These are phyloP conservation scores for Callipepla squamata DNA, from an alignment of 2,113 vertebrate species.

Conservation along the genomic window DNA sequence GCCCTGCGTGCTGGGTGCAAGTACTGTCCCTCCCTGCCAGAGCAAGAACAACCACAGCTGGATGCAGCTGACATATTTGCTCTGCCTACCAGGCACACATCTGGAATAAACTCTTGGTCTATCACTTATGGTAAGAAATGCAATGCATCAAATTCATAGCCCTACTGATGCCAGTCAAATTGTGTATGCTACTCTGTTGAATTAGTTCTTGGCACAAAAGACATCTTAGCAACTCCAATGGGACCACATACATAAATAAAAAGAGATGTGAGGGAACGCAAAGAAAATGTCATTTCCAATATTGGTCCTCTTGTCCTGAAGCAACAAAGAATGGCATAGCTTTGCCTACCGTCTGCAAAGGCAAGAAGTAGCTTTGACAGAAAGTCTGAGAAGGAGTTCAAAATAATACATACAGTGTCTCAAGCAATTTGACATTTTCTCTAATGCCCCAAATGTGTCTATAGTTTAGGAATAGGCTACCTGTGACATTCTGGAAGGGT, in stretches of 20 bases:
- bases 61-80: background rate
- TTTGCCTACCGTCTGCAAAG: background rate
- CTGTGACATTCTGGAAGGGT: background rate
- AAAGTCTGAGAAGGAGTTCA: background rate
- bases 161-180: background rate
- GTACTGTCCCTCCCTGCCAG: fast-evolving
- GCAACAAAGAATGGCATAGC: background rate
- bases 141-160: background rate
- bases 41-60: background rate
- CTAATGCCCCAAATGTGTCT: background rate
- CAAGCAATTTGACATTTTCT: conserved; percentile 7
- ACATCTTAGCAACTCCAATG: background rate
- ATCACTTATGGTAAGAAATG: background rate
- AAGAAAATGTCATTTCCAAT: background rate
- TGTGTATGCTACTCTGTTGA: background rate
- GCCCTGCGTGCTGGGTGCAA: background rate
- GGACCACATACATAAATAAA: background rate
- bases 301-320: background rate
- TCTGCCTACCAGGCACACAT: background rate
- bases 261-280: background rate
- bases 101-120: background rate
- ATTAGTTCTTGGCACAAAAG: background rate
- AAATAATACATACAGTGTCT: background rate
- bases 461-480: background rate
- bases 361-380: background rate